A percentile compares a stretch with the other conserved stretches of the same genome.
Conservation (phyloP, 2,113 vertebrate species). For the Notechis scutatus region DNA sequence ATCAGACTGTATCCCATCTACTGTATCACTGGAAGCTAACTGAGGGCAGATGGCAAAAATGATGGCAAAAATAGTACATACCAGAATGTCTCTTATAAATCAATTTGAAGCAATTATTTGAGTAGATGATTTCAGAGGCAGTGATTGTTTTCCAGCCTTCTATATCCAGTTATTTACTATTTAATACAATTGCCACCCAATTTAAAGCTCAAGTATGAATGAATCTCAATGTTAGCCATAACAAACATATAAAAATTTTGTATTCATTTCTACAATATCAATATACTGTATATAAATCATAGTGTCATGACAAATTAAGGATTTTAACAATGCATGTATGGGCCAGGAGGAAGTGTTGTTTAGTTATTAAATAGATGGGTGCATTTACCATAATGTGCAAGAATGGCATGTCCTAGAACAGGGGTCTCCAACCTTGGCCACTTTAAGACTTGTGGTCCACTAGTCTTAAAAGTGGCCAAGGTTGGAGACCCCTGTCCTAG, state of each 20-base stretch:
- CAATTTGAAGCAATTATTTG: neutral
- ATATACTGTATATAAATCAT: neutral
- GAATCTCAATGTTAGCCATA: neutral
- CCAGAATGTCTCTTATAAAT: neutral
- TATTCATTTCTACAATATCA: neutral
- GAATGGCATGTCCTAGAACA: neutral
- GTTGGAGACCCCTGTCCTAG: neutral
- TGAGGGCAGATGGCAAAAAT: neutral
- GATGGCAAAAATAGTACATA: neutral
- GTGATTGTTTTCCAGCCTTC: neutral
- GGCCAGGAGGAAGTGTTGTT: neutral
- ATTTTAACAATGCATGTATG: neutral
- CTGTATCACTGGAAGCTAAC: conserved; percentile 1
- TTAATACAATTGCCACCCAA: too few species aligned
- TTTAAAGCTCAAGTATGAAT: neutral
- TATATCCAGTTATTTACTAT: neutral
- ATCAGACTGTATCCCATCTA: neutral
- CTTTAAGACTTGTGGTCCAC: too few species aligned
- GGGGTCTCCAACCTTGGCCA: too few species aligned
- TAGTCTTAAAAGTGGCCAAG: too few species aligned
- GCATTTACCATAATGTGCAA: neutral
- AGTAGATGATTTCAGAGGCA: neutral
- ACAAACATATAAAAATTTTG: neutral
- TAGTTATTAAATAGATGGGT: neutral
- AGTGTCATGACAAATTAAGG: neutral